These are phyloP conservation scores for Drepanosiphum platanoidis DNA, from an alignment of 2,888 invertebrate genomes.

Conservation along the genomic window DNA sequence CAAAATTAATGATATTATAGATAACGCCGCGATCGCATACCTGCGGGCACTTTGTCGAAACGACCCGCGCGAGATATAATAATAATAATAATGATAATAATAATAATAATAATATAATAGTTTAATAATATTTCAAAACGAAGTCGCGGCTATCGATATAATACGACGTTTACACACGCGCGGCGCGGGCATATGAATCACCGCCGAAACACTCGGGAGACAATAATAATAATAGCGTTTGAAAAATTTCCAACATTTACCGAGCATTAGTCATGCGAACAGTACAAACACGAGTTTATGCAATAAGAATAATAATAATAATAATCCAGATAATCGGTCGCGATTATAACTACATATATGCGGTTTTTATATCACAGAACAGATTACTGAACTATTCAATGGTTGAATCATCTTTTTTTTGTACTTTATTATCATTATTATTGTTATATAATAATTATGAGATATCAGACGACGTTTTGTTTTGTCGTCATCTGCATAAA, in stretches of 20 bases:
- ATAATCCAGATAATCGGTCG: background rate
- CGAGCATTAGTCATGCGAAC: background rate
- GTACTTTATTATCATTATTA: too few relatives aligned
- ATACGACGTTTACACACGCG: background rate
- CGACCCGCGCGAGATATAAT: background rate
- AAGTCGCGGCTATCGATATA: background rate
- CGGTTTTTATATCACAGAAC: too few relatives aligned
- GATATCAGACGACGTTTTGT: too few relatives aligned
- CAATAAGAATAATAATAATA: background rate
- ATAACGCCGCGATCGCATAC: background rate
- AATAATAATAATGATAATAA: too few relatives aligned
- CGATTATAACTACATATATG: background rate
- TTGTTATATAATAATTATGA: too few relatives aligned
- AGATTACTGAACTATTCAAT: too few relatives aligned
- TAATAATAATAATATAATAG: background rate
- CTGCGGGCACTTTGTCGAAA: background rate
- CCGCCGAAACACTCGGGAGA: background rate
- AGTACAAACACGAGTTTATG: background rate
- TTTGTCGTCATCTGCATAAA: too few relatives aligned
- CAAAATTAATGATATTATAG: too few relatives aligned
- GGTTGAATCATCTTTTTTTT: too few relatives aligned
- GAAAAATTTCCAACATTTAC: background rate
- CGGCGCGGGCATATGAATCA: background rate
- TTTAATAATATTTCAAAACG: background rate
- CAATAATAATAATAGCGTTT: background rate